Conservation (phyloP, 2,888 invertebrate species). For the Drepanosiphum platanoidis region DNA sequence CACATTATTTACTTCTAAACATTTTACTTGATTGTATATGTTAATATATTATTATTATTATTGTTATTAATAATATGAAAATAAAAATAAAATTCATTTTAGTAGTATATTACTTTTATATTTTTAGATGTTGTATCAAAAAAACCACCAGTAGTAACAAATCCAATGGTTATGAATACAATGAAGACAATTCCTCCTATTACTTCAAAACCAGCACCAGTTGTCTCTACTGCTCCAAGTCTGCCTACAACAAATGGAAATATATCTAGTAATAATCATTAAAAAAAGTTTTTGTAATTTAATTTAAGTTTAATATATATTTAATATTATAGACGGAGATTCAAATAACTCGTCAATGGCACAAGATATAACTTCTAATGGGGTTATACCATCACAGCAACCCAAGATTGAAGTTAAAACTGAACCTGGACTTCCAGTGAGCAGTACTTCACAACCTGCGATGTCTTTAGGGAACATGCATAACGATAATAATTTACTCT, state of each 20-base stretch:
- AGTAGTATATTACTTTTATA: no score
- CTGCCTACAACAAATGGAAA: slow-evolving; percentile 58
- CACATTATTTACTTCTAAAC: no score
- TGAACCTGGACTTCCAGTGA: slow-evolving; percentile 53
- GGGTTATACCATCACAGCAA: slow-evolving; percentile 35
- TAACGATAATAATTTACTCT: slow-evolving; percentile 45
- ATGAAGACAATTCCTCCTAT: slow-evolving; percentile 25
- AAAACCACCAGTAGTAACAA: slow-evolving; percentile 48
- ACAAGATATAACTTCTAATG: slow-evolving; percentile 57
- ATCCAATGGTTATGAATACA: slow-evolving; percentile 24
- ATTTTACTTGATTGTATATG: no score
- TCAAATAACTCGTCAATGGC: slow-evolving; percentile 40
- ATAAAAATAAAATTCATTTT: no score
- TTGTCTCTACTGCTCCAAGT: slow-evolving; percentile 42
- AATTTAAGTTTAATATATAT: neutral
- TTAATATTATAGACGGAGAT: slow-evolving; percentile 47
- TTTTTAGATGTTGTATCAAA: slow-evolving; percentile 45
- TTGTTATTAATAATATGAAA: no score
- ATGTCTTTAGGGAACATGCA: slow-evolving; percentile 18
- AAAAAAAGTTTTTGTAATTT: neutral
- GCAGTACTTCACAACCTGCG: slow-evolving; percentile 27
- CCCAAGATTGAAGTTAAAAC: slow-evolving; percentile 46
- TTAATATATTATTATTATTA: no score
- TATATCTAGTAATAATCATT: slow-evolving; percentile 47
- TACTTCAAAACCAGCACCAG: slow-evolving; percentile 45